These are phyloP conservation scores for Megalopta genalis DNA, from an alignment of 1,140 invertebrate genomes.

Conservation along the genomic window DNA sequence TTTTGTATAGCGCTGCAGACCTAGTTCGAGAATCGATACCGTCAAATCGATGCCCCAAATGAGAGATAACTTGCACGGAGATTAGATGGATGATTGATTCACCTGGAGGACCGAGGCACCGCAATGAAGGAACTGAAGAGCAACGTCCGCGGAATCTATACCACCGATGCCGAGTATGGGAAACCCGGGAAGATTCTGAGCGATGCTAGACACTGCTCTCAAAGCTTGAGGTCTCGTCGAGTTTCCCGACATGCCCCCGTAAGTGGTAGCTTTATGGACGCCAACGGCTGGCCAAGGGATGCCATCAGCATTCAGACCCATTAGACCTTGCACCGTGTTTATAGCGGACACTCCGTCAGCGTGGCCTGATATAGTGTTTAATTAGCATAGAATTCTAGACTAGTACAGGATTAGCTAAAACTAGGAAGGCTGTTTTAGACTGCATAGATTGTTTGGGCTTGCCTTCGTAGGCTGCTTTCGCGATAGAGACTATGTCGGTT, in stretches of 20 bases:
- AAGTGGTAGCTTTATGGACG: constrained; percentile 90
- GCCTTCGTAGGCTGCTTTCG: constrained; percentile 94
- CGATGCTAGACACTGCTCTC: constrained; percentile 92
- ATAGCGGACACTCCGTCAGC: constrained; percentile 98
- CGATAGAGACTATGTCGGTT: constrained; percentile 94
- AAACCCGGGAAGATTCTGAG: constrained; percentile 90
- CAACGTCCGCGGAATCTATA: constrained; percentile 96
- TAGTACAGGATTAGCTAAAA: too few species aligned
- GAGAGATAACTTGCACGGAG: too few species aligned
- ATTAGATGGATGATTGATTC: neutral
- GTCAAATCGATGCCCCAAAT: too few species aligned
- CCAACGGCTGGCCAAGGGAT: constrained; percentile 96
- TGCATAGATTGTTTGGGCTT: constrained; percentile 17
- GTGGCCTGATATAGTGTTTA: constrained; percentile 82
- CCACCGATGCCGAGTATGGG: constrained; percentile 97
- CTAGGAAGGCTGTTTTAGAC: too few species aligned
- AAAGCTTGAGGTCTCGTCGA: constrained; percentile 96
- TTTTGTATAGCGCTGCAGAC: constrained; percentile 98
- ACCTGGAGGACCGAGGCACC: constrained; percentile 96
- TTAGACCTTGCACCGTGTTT: constrained; percentile 97
- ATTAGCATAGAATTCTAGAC: neutral
- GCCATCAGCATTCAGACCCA: constrained; percentile 90
- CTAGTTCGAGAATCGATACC: constrained; percentile 76
- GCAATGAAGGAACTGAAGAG: constrained; percentile 94
- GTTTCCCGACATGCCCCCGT: constrained; percentile 98